Conservation (phyloP, 2,797 vertebrate species). For the Enteromius thamalakanensis region DNA sequence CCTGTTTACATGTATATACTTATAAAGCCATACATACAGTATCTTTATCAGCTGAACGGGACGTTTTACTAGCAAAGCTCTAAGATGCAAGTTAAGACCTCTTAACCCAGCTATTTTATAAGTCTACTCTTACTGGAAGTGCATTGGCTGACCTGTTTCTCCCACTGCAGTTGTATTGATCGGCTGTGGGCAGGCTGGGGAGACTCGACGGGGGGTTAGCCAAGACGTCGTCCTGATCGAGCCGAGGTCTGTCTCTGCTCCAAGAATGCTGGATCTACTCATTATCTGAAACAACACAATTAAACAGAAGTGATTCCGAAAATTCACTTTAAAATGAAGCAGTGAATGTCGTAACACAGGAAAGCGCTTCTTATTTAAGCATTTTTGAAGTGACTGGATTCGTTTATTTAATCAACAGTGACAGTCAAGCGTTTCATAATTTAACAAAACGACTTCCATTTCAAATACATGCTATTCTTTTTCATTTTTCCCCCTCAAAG, state of each 20-base stretch:
- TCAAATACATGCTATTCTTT: background rate
- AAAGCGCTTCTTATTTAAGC: background rate
- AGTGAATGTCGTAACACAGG: background rate
- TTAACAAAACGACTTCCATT: background rate
- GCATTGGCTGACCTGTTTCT: slow-evolving; percentile 48
- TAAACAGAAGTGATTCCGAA: background rate
- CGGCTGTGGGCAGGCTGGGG: background rate
- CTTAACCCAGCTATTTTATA: slow-evolving; percentile 9
- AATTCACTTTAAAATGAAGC: background rate
- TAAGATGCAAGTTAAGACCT: background rate
- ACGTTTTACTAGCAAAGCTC: background rate
- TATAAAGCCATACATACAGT: background rate
- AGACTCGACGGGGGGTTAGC: slow-evolving; percentile 4
- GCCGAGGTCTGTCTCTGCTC: background rate
- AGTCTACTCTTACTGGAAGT: slow-evolving; percentile 55
- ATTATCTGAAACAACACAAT: slow-evolving; percentile 11
- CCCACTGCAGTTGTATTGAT: slow-evolving; percentile 48
- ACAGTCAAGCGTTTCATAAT: background rate
- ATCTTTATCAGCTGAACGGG: background rate
- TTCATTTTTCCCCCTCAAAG: background rate
- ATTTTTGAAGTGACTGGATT: background rate
- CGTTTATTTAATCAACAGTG: background rate
- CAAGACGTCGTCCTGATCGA: background rate
- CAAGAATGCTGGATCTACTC: slow-evolving; percentile 9
- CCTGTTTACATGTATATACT: background rate